Percentiles rank a stretch among this genome's conserved stretches.
phyloP scores from a whole-genome alignment of 30 jellyfish, hydroid and myxozoan genomes.

The Hydractinia echinata region DNA sequence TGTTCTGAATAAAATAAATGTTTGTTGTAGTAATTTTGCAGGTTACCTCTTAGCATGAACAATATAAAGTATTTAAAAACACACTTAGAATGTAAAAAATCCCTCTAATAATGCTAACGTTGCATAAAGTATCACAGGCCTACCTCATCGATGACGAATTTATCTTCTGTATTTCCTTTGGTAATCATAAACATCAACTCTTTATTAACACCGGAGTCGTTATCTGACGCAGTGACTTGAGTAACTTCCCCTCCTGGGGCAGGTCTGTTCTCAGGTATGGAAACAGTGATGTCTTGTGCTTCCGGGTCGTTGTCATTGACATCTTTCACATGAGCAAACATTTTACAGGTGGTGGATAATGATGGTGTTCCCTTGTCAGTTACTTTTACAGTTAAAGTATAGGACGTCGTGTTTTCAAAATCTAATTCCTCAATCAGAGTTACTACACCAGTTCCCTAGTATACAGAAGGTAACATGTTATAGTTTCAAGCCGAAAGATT shows the following conservation, averaged over 20 bases:
- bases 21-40: neutral
- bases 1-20: neutral
- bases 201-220: slow-evolving; percentile 49
- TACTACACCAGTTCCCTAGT: too few species aligned
- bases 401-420: neutral
- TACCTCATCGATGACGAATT: neutral
- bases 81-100: neutral
- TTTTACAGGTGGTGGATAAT: neutral
- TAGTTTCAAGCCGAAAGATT: too few species aligned
- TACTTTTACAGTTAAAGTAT: neutral
- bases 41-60: too few species aligned
- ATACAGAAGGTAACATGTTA: too few species aligned
- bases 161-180: neutral
- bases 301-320: slow-evolving; percentile 5
- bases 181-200: neutral
- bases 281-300: slow-evolving; percentile 14
- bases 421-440: neutral
- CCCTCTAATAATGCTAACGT: neutral
- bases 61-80: too few species aligned
- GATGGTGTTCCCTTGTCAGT: slow-evolving; percentile 6
- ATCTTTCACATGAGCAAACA: neutral
- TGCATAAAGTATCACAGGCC: neutral
- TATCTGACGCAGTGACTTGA: slow-evolving; percentile 58
- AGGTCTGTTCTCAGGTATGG: slow-evolving; percentile 51
- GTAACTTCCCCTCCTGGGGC: slow-evolving; percentile 25